phyloP scores from a whole-genome alignment of 2,797 vertebrate genomes.

The Ctenopoma multispine region DNA sequence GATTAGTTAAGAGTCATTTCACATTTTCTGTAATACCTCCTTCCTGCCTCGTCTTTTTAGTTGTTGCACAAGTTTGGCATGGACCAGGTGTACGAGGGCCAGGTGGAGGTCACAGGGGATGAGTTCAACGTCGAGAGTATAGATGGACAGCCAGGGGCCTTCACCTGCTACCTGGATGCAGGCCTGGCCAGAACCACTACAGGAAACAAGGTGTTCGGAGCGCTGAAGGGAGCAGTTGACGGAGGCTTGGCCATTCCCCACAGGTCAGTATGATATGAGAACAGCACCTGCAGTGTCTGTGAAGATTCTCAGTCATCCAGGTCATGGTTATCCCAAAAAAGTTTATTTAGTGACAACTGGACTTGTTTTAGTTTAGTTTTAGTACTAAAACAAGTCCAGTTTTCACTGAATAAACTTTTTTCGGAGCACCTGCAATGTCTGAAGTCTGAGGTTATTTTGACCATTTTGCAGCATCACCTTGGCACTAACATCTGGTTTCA shows the following conservation, averaged over 20 bases:
- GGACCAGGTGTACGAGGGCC: constrained; percentile 96
- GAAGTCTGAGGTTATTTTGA: not conserved
- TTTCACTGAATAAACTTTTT: too few species aligned
- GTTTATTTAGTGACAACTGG: too few species aligned
- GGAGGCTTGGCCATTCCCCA: constrained; percentile 97
- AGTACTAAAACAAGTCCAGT: too few species aligned
- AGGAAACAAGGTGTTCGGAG: constrained; percentile 98
- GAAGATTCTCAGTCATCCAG: too few species aligned
- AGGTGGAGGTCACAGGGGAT: constrained; percentile 96
- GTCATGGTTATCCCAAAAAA: too few species aligned
- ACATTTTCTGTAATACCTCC: too few species aligned
- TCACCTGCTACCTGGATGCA: constrained; percentile 97
- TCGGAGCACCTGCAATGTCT: too few species aligned
- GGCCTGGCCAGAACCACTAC: constrained; percentile 97
- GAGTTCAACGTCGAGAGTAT: constrained; percentile 97
- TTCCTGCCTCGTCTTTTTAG: constrained; percentile 67
- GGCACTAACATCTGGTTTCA: too few species aligned
- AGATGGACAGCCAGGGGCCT: constrained; percentile 95
- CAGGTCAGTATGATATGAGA: constrained; percentile 83
- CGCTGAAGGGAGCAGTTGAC: constrained; percentile 96
- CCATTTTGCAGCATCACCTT: not conserved
- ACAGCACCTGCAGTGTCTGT: not conserved
- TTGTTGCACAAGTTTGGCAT: constrained; percentile 97
- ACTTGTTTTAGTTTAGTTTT: too few species aligned
- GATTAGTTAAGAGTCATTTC: not conserved